Conservation (phyloP, 2,888 invertebrate genomes). For the Camptogramma bilineatum region DNA sequence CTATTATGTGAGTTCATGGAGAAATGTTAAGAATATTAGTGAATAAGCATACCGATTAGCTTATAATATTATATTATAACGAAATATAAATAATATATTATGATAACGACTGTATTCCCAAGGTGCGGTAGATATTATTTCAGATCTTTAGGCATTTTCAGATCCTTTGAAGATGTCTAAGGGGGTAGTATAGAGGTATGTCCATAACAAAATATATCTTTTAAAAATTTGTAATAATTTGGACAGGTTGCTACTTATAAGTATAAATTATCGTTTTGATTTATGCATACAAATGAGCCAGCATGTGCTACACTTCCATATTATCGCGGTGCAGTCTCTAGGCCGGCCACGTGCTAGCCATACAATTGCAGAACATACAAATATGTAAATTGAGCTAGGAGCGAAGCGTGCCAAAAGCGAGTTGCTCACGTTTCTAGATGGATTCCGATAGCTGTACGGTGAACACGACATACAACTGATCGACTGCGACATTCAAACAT, state of each 20-base stretch:
- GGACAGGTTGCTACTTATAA: background rate
- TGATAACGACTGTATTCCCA: too few species aligned
- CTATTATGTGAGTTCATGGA: background rate
- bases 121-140: too few species aligned
- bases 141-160: too few species aligned
- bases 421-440: slow-evolving; percentile 57
- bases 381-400: slow-evolving; percentile 68
- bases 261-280: background rate
- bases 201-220: too few species aligned
- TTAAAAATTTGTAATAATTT: too few species aligned
- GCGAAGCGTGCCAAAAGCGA: slow-evolving; percentile 65
- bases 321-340: slow-evolving; percentile 53
- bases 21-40: background rate
- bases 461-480: slow-evolving; percentile 58
- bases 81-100: too few species aligned
- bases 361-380: slow-evolving; percentile 59
- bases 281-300: slow-evolving; percentile 56
- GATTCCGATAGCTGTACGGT: slow-evolving; percentile 55
- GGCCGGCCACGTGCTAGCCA: slow-evolving; percentile 66
- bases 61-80: too few species aligned
- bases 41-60: background rate
- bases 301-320: slow-evolving; percentile 61
- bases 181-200: too few species aligned
- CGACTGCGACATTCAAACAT: slow-evolving; percentile 47
- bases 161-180: too few species aligned